Evolutionary conservation across 1,140 invertebrate genomes (phyloP).

Genomic region (Conus ventricosus): DNA sequence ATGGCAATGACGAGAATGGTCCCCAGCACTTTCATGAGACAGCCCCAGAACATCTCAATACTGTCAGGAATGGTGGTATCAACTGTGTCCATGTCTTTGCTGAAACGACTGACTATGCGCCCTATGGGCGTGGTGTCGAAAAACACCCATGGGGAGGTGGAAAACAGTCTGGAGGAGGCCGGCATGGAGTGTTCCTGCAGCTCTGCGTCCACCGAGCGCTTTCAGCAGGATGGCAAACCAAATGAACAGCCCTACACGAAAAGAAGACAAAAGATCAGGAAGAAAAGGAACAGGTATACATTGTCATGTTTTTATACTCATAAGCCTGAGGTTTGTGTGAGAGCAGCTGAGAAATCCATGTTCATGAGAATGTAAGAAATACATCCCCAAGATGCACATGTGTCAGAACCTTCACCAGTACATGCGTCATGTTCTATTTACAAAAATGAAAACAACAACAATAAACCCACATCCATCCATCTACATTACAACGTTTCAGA

Average conservation of each 20-base stretch:
- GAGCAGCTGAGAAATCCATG: neutral
- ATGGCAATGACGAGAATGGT: constrained; percentile 92
- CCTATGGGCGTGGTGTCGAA: constrained; percentile 65
- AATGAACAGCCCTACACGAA: constrained; percentile 48
- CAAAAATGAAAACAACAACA: too few relatives aligned
- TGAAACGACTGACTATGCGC: constrained; percentile 74
- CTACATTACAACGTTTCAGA: too few relatives aligned
- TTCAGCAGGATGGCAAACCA: constrained; percentile 83
- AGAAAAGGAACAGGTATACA: neutral
- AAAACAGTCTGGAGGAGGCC: constrained; percentile 80
- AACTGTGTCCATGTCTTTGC: constrained; percentile 77
- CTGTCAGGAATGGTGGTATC: constrained; percentile 69
- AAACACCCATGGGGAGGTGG: constrained; percentile 57
- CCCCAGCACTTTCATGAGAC: constrained; percentile 84
- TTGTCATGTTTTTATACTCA: too few relatives aligned
- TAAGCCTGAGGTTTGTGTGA: neutral
- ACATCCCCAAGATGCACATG: too few relatives aligned
- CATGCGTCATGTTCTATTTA: too few relatives aligned
- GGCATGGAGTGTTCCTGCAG: constrained; percentile 84
- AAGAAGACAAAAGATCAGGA: neutral
- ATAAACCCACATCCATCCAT: too few relatives aligned
- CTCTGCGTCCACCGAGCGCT: constrained; percentile 76
- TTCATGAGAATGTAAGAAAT: too few relatives aligned
- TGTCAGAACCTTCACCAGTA: too few relatives aligned
- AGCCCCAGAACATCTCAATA: constrained; percentile 68